Evolutionary conservation across 2,113 vertebrate species (phyloP).

Genomic region (Numida meleagris): DNA sequence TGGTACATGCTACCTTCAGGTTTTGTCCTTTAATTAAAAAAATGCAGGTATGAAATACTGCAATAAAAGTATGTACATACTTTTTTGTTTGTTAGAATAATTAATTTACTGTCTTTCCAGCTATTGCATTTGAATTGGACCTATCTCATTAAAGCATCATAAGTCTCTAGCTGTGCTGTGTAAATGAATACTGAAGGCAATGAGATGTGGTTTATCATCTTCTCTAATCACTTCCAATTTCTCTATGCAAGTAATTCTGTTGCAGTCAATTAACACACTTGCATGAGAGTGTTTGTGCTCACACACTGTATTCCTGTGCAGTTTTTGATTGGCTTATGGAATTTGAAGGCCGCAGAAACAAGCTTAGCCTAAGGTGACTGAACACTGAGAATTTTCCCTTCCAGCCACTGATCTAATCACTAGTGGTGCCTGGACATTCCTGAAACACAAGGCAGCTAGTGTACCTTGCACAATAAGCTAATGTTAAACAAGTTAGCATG

Average conservation of each 20-base stretch:
- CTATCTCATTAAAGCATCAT: rapidly evolving
- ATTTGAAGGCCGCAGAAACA: not conserved
- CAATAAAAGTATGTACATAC: not conserved
- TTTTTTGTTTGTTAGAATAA: not conserved
- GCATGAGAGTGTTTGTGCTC: not conserved
- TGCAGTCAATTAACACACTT: not conserved
- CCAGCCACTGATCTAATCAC: not conserved
- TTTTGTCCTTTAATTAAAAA: not conserved
- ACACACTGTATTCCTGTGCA: no score
- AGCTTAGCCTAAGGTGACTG: not conserved
- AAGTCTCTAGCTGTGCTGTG: not conserved
- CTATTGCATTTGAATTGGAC: not conserved
- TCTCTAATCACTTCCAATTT: not conserved
- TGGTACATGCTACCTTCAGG: not conserved
- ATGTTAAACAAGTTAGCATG: not conserved
- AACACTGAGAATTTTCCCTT: not conserved
- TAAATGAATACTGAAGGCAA: not conserved
- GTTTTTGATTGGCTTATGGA: not conserved
- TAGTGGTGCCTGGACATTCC: not conserved
- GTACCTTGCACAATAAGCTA: not conserved
- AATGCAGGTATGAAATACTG: not conserved
- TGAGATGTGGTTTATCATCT: not conserved
- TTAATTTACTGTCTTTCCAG: not conserved
- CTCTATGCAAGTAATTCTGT: not conserved
- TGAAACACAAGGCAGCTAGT: not conserved